Base-by-base conservation (phyloP, 2,888 invertebrate genomes). In the Tenthredo scrophulariae region DNA sequence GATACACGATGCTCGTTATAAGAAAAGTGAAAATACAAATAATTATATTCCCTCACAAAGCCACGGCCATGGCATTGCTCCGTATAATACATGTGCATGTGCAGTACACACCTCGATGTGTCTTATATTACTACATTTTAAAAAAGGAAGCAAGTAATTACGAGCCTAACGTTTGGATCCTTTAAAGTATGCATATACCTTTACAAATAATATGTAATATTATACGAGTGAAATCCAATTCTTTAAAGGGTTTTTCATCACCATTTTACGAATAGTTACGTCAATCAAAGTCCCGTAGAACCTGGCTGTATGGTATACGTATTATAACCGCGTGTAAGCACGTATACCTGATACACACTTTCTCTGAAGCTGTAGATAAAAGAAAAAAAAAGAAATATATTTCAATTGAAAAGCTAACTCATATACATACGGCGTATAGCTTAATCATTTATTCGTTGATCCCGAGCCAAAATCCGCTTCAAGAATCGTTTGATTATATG, bases 31-130 rank as follows among this genome's bases (percentile, higher is more conserved):
- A 80, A 80, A 80, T 80, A 58, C 50, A 62, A 18, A 80, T 80
- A 80, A 80, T 62, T 58, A 62, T 62, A 80, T 80, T 26, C 40
- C 62, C 62, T 62, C 26, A 18, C 62, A 80, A 80, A 62, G 62
- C 62, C 80, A 37, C 40, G 80, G 62, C 80, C 80, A 65, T 80
- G 80, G 80, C 80, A 80, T 80, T 80, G 58, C 62, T 62, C 62
- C 37, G 62, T 43, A 74, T 74, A 72, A 40, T 33, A 37, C n/a
- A 72, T 37, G 40, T 74, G 10, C 33, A 26, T 26, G 15, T 22
- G 22, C 29, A 67, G 15, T 37, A 74, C 26, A 18, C 29, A 29
- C 18, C 2, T 77, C 37, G 4, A 50, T 29, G 46, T 50, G 15
- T 26, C 0, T 22, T 50, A 54, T 77, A 75, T 26, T 46, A 46